A percentile compares a stretch with the other conserved stretches of the same genome.
These are phyloP conservation scores for Sparidentex hasta DNA, from an alignment of 2,797 vertebrate species.

Conservation along the genomic window DNA sequence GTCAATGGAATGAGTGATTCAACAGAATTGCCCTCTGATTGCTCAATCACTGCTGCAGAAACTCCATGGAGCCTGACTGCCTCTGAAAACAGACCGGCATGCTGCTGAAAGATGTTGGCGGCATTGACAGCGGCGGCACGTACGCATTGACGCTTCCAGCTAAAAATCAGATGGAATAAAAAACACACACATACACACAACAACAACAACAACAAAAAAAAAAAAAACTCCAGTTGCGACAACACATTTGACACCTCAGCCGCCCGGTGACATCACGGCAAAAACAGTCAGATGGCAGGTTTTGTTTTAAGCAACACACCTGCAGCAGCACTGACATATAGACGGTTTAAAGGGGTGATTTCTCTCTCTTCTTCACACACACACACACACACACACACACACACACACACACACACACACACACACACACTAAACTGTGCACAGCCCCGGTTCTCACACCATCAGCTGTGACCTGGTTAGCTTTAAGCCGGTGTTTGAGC, in stretches of 20 bases:
- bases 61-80: slow-evolving; percentile 52
- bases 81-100: slow-evolving; percentile 46
- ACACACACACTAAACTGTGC: slow-evolving; percentile 39
- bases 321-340: slow-evolving; percentile 31
- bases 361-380: slow-evolving; percentile 40
- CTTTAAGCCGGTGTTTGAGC: slow-evolving; percentile 81
- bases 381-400: slow-evolving; percentile 53
- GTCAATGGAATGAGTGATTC: slow-evolving; percentile 14
- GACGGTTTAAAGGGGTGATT: slow-evolving; percentile 16
- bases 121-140: slow-evolving; percentile 36
- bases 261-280: slow-evolving; percentile 54
- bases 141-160: slow-evolving; percentile 20
- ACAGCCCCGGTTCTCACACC: slow-evolving; percentile 74
- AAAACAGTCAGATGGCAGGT: slow-evolving; percentile 38
- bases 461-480: slow-evolving; percentile 80
- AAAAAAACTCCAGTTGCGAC: too few species aligned
- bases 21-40: slow-evolving; percentile 49
- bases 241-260: slow-evolving; percentile 2
- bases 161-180: slow-evolving; percentile 24
- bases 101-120: slow-evolving; percentile 54
- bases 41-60: slow-evolving; percentile 47
- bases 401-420: slow-evolving; percentile 53
- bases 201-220: too few species aligned
- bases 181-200: slow-evolving; percentile 16
- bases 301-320: slow-evolving; percentile 43